Evolutionary conservation across 1,140 invertebrate species (phyloP), one percentile per base, ranked within the genome.

Genomic region (Drosophila kurseongensis): DNA sequence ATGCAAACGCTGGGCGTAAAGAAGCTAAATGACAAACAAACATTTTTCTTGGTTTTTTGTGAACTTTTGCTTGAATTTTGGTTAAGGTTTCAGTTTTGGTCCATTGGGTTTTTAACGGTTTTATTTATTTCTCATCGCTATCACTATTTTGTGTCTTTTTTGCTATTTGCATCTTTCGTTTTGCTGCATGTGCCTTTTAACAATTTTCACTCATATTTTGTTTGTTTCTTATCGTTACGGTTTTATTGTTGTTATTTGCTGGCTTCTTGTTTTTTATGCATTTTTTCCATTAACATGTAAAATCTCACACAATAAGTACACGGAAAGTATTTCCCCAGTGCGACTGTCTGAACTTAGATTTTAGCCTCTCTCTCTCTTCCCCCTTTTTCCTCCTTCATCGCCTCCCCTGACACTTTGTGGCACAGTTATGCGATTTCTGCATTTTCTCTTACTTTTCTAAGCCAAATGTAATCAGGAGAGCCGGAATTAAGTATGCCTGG

Each of bases 231-330:
- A 51, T 77, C 81, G 69, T 82, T 66, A 66, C 47, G 68, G 57
- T 42, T 75, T 42, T 59, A 38, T 45, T 54, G 29, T 71, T 58
- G 56, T 60, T 65, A 38, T 36, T 48, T 27, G 32, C 6, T 61
- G 38, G 47, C 56, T 38, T 48, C 59, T 66, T 61, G 66, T 83
- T 80, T 56, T 51, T 61, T 78, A 57, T 60, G 56, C 72, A 68
- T 6, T 29, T 80, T 79, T 79, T 79, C 66, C 80, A 90, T 84
- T 88, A 80, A 88, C 84, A 88, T 84, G 84, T 80, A 88, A 88
- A 89, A 89, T 77, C 84, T 89, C 84, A 89, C 84, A 88, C 84
- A 84, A 78, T 89, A 88, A 75, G 78, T 69, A 89, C 80, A 80
- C 60, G 68, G 68, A 69, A 78, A 79, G 71, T 84, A 65, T 76